phyloP scores from a whole-genome alignment of 2,113 vertebrate genomes.

The Tenrec ecaudatus region DNA sequence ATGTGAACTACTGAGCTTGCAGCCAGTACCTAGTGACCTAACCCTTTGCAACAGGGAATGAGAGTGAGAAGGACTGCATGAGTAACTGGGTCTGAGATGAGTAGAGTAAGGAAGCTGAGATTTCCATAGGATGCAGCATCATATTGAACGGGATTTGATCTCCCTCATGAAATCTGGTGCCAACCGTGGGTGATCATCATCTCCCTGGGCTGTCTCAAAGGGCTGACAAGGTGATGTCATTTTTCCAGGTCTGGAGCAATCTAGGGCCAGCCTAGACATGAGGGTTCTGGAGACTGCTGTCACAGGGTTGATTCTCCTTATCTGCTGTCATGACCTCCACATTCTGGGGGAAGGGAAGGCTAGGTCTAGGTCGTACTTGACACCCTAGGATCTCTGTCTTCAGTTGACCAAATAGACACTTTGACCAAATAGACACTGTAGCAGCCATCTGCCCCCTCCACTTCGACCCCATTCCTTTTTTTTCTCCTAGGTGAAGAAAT shows the following conservation, averaged over 20 bases:
- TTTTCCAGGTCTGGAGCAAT: constrained; percentile 30
- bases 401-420: constrained; percentile 14
- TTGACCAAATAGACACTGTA: background rate
- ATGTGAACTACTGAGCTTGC: background rate
- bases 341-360: background rate
- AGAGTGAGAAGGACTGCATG: background rate
- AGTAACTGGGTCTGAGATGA: background rate
- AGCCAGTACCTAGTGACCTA: background rate
- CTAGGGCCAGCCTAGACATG: background rate
- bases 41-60: background rate
- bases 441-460: background rate
- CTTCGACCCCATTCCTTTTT: background rate
- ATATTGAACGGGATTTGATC: background rate
- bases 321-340: background rate
- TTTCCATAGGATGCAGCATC: background rate
- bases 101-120: background rate
- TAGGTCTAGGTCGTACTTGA: constrained; percentile 36
- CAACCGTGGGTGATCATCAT: background rate
- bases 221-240: background rate
- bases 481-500: constrained; percentile 33
- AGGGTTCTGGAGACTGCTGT: constrained; percentile 24
- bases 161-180: background rate
- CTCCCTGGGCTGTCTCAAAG: background rate
- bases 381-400: constrained; percentile 24
- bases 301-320: constrained; percentile 14